phyloP scores from a whole-genome alignment of 1,140 invertebrate genomes.

The Musca vetustissima region DNA sequence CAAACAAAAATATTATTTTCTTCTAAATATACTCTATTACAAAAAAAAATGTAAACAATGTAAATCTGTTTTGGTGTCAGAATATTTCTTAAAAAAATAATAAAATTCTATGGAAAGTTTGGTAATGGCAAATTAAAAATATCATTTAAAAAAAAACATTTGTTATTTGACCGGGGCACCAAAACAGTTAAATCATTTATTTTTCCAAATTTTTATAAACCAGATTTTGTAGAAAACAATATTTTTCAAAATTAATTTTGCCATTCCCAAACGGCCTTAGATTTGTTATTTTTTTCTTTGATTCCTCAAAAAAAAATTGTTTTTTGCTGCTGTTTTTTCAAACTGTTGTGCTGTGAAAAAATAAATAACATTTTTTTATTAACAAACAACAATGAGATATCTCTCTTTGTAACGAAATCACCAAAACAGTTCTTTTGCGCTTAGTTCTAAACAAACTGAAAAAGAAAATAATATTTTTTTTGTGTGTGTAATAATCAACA shows the following conservation, averaged over 20 bases:
- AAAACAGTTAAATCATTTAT: constrained; percentile 61
- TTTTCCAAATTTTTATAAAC: constrained; percentile 44
- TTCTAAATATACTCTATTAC: constrained; percentile 13
- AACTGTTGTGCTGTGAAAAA: constrained; percentile 34
- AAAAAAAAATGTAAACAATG: no score
- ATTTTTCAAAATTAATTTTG: constrained; percentile 30
- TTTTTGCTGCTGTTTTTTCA: constrained; percentile 19
- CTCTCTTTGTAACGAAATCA: constrained; percentile 31
- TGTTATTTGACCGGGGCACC: constrained; percentile 59
- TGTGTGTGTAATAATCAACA: no score
- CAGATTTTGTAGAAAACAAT: no score
- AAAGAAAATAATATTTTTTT: constrained; percentile 48
- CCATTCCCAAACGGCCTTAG: constrained; percentile 37
- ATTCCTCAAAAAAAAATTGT: constrained; percentile 4
- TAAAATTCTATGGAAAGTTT: constrained; percentile 13
- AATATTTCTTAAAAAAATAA: constrained; percentile 2
- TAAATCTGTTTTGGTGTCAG: constrained; percentile 31
- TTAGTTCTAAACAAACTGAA: constrained; percentile 33
- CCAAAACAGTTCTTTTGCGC: constrained; percentile 49
- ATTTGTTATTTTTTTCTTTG: constrained; percentile 29
- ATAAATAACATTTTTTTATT: constrained; percentile 27
- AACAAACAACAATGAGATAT: background rate
- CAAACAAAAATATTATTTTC: constrained; percentile 28
- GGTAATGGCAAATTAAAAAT: constrained; percentile 10
- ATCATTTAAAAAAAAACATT: constrained; percentile 1